phyloP scores from a whole-genome alignment of 2,888 invertebrate species.

The Julus scanicus region DNA sequence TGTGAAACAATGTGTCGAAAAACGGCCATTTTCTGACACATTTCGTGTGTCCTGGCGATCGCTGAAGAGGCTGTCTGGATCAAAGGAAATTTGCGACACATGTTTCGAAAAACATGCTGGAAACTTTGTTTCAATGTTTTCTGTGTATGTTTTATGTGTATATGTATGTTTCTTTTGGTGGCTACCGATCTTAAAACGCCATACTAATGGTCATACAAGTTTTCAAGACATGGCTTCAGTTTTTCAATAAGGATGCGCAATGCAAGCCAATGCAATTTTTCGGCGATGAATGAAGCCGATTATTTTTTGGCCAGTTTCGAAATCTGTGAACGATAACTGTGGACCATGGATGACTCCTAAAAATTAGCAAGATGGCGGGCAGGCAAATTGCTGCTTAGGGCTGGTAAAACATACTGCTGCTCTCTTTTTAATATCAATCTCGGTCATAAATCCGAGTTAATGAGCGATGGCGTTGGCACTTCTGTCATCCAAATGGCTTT shows the following conservation, averaged over 20 bases:
- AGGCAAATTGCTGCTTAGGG: not conserved
- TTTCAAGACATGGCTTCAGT: not conserved
- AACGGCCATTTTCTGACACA: no score
- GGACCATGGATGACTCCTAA: not conserved
- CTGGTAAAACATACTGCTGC: not conserved
- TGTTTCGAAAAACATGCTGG: no score
- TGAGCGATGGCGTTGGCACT: not conserved
- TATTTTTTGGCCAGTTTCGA: not conserved
- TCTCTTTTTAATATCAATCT: conserved; percentile 22
- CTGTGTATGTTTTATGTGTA: no score
- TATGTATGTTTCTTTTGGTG: no score
- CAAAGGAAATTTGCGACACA: no score
- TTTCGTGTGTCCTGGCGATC: no score
- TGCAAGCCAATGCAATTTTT: not conserved
- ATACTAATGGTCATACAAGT: no score
- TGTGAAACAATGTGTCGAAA: no score
- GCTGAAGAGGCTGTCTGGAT: no score
- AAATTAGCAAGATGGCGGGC: not conserved
- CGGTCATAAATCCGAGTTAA: not conserved
- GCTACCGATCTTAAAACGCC: no score
- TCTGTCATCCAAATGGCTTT: conserved; percentile 5
- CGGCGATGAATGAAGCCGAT: not conserved
- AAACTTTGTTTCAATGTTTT: no score
- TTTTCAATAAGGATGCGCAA: not conserved
- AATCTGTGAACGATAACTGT: no score